Evolutionary conservation across 30 jellyfish, hydroid and myxozoan genomes (phyloP).

Genomic region (Turritopsis dohrnii): DNA sequence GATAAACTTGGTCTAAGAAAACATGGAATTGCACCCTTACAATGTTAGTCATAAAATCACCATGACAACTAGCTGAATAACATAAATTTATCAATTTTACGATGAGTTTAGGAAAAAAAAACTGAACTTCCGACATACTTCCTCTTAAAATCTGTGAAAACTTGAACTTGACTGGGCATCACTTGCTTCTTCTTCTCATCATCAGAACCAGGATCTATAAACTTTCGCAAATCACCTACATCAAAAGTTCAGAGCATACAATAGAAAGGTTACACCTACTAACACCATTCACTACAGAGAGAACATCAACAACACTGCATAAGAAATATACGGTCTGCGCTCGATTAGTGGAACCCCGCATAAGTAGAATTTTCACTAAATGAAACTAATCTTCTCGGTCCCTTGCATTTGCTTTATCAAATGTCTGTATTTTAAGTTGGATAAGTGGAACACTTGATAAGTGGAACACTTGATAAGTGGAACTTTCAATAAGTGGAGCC

Average conservation of each 20-base stretch:
- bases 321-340: too few species aligned
- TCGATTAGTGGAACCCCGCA: too few species aligned
- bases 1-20: constrained; percentile 4
- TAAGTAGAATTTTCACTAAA: too few species aligned
- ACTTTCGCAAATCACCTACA: neutral
- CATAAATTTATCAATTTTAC: neutral
- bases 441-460: too few species aligned
- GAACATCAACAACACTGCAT: too few species aligned
- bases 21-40: neutral
- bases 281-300: too few species aligned
- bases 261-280: too few species aligned
- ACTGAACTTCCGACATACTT: neutral
- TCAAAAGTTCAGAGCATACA: neutral
- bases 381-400: too few species aligned
- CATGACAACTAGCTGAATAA: neutral
- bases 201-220: neutral
- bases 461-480: too few species aligned
- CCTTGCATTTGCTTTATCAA: too few species aligned
- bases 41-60: neutral
- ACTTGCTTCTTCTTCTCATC: neutral
- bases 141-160: constrained; percentile 5
- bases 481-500: too few species aligned
- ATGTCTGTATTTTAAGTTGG: too few species aligned
- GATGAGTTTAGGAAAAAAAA: neutral
- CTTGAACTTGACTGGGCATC: constrained; percentile 1